Evolutionary conservation across 2,888 invertebrate genomes (phyloP).

Genomic region (Osmoderma eremita): DNA sequence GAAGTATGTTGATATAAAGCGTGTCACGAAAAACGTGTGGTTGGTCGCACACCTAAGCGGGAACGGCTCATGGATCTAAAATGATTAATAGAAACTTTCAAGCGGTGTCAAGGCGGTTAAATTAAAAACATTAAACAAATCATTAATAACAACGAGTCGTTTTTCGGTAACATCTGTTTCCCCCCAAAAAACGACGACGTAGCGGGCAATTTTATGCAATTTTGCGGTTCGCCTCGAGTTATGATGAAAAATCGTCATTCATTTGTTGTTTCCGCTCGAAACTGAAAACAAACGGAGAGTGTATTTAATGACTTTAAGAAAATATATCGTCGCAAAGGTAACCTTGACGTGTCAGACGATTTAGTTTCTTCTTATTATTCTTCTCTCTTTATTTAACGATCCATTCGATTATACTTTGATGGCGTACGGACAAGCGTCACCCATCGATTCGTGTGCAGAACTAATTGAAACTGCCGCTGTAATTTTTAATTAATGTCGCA

Average conservation of each 20-base stretch:
- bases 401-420: conserved; percentile 7
- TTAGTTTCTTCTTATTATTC: neutral
- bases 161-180: conserved; percentile 30
- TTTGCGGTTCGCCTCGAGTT: conserved; percentile 26
- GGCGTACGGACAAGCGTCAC: neutral
- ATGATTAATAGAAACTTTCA: conserved; percentile 31
- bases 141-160: conserved; percentile 33
- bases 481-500: conserved; percentile 13
- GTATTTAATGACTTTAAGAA: conserved; percentile 31
- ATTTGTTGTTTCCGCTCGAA: conserved; percentile 26
- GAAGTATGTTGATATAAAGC: neutral
- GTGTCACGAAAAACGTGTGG: conserved; percentile 3
- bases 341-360: conserved; percentile 20
- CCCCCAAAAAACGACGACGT: neutral
- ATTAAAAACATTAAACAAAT: conserved; percentile 35
- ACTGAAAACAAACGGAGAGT: conserved; percentile 20
- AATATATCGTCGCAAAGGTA: conserved; percentile 1
- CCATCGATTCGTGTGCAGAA: conserved; percentile 8
- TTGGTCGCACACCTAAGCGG: neutral
- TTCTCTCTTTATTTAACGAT: neutral
- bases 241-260: conserved; percentile 28
- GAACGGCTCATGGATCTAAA: neutral
- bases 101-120: conserved; percentile 15
- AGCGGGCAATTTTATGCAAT: conserved; percentile 15
- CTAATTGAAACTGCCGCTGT: conserved; percentile 20